Evolutionary conservation across 2,113 vertebrate species (phyloP).

Genomic region (Origma solitaria): DNA sequence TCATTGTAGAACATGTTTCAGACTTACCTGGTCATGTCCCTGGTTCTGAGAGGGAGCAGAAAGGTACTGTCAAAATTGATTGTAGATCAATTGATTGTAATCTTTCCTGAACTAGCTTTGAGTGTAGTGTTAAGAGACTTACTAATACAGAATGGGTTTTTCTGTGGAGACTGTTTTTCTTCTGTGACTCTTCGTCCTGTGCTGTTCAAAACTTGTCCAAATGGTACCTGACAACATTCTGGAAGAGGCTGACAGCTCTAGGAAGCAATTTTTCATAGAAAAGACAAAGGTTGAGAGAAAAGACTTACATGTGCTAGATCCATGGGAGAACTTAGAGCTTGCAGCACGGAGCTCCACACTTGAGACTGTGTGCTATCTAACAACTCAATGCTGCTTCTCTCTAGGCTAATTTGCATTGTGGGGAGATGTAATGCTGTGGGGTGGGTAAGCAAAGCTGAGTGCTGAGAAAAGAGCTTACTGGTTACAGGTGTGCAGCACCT

Average conservation of each 20-base stretch:
- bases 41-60: background rate
- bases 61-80: background rate
- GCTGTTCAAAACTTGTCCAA: background rate
- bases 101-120: background rate
- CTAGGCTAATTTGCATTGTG: background rate
- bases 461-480: background rate
- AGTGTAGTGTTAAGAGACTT: background rate
- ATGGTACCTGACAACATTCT: background rate
- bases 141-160: background rate
- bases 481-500: background rate
- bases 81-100: background rate
- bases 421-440: background rate
- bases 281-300: background rate
- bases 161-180: background rate
- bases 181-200: background rate
- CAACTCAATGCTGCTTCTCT: background rate
- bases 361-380: background rate
- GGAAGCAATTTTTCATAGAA: background rate
- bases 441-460: background rate
- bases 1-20: background rate
- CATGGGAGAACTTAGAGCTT: background rate
- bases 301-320: background rate
- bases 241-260: background rate
- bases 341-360: background rate
- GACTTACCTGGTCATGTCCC: background rate